Percentiles rank a stretch among this genome's conserved stretches.
phyloP scores from a whole-genome alignment of 2,888 invertebrate species.

The Diogma glabrata region DNA sequence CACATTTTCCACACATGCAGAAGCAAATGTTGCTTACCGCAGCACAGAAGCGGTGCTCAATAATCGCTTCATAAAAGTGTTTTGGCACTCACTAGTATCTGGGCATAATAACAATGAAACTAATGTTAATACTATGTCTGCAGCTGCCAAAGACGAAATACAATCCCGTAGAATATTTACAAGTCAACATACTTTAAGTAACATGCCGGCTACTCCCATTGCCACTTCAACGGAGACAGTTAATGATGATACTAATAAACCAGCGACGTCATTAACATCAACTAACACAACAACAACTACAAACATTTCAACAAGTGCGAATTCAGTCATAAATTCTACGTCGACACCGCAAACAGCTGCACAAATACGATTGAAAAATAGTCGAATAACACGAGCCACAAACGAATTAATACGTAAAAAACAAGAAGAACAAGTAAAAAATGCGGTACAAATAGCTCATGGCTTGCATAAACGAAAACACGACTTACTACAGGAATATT shows the following conservation, averaged over 20 bases:
- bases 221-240: conserved; percentile 16
- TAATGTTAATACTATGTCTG: conserved; percentile 5
- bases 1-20: conserved; percentile 78
- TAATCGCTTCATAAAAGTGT: conserved; percentile 95
- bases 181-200: conserved; percentile 35
- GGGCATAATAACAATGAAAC: conserved; percentile 6
- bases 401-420: conserved; percentile 60
- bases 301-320: conserved; percentile 16
- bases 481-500: conserved; percentile 73
- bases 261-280: conserved; percentile 19
- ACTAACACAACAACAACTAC: conserved; percentile 24
- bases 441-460: conserved; percentile 62
- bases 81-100: conserved; percentile 63
- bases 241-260: conserved; percentile 13
- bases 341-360: conserved; percentile 22
- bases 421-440: conserved; percentile 62
- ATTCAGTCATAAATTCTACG: conserved; percentile 19
- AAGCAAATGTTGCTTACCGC: conserved; percentile 89
- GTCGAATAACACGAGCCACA: conserved; percentile 45
- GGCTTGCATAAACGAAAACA: conserved; percentile 77
- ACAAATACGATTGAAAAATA: conserved; percentile 38
- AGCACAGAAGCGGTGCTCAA: conserved; percentile 96
- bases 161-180: conserved; percentile 21
- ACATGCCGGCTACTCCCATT: conserved; percentile 24
- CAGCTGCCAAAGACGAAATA: conserved; percentile 20